These are phyloP conservation scores for Trididemnum clinides DNA, from an alignment of 23 tunicate genomes.

Conservation along the genomic window DNA sequence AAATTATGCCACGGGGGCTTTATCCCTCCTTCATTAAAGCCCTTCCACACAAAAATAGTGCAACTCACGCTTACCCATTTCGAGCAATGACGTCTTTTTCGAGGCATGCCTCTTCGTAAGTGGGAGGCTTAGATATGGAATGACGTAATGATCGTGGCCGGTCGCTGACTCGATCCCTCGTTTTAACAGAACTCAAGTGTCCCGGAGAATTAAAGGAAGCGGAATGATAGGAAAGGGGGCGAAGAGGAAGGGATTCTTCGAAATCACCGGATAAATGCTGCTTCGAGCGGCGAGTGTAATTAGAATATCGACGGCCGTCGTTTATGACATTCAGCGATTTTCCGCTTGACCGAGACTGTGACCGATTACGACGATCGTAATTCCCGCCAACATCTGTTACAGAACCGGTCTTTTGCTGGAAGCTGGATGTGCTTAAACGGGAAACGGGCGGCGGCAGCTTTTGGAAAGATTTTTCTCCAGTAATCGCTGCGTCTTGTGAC, in stretches of 20 bases:
- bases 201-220: background rate
- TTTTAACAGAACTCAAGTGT: background rate
- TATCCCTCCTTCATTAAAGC: too few relatives aligned
- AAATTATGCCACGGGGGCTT: too few relatives aligned
- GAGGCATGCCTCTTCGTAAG: conserved; percentile 50
- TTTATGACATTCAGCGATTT: background rate
- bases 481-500: background rate
- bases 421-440: background rate
- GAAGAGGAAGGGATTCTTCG: background rate
- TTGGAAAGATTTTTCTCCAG: conserved; percentile 1
- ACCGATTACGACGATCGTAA: background rate
- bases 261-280: background rate
- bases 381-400: background rate
- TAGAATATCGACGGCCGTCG: conserved; percentile 1
- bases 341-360: background rate
- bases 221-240: background rate
- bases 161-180: background rate
- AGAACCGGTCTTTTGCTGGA: background rate
- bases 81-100: conserved; percentile 10
- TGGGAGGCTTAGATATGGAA: conserved; percentile 28
- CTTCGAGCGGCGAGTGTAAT: background rate
- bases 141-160: conserved; percentile 16
- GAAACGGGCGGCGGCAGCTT: background rate
- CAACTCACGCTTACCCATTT: background rate
- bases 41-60: too few relatives aligned